Conservation (phyloP, 2,113 vertebrate species). For the Zapornia atra region DNA sequence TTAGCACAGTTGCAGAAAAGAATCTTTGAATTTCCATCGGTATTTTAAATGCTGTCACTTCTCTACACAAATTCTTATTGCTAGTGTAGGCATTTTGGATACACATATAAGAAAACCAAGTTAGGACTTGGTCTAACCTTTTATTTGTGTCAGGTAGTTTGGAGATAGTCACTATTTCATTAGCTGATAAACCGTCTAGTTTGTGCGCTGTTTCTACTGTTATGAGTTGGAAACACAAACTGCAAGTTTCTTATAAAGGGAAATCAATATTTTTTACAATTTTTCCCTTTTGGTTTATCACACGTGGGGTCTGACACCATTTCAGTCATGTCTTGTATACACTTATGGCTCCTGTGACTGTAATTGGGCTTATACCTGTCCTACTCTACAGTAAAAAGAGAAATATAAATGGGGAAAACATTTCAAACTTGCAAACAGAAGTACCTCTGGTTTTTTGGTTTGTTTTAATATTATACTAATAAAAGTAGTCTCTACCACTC, state of each 20-base stretch:
- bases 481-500: neutral
- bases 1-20: neutral
- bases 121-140: neutral
- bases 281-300: neutral
- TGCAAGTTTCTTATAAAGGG: neutral
- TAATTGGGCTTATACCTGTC: neutral
- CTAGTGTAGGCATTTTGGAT: neutral
- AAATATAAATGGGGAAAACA: neutral
- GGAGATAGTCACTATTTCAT: neutral
- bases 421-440: neutral
- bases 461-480: neutral
- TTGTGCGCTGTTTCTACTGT: neutral
- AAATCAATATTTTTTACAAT: neutral
- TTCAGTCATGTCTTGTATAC: neutral
- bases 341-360: neutral
- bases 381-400: neutral
- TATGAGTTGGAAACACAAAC: neutral
- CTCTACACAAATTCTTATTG: neutral
- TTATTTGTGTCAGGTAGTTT: neutral
- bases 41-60: neutral
- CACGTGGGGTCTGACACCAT: rapidly evolving
- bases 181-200: neutral
- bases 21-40: neutral
- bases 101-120: neutral
- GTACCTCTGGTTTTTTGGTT: neutral